phyloP scores from a whole-genome alignment of 2,797 vertebrate genomes.

The Distichodus sexfasciatus region DNA sequence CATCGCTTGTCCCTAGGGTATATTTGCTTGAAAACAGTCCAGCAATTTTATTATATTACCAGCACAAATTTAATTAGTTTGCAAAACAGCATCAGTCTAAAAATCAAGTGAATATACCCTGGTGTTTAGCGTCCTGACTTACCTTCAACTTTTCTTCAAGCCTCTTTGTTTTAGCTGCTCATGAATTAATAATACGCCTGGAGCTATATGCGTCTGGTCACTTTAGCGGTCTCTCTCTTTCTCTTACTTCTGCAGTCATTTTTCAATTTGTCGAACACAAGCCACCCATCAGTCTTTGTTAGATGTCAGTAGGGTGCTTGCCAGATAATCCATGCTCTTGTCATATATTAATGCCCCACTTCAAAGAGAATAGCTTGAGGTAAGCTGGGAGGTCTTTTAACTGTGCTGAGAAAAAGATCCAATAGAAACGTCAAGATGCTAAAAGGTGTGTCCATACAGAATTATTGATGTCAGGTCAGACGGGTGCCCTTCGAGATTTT shows the following conservation, averaged over 20 bases:
- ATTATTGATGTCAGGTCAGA: constrained; percentile 37
- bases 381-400: constrained; percentile 23
- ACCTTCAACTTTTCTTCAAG: too few relatives aligned
- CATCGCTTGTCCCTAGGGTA: constrained; percentile 30
- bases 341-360: constrained; percentile 34
- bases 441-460: constrained; percentile 11
- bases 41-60: constrained; percentile 42
- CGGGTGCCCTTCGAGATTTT: constrained; percentile 9
- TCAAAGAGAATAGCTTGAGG: constrained; percentile 36
- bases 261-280: constrained; percentile 30
- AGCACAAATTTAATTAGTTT: constrained; percentile 37
- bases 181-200: neutral
- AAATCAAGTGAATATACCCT: constrained; percentile 16
- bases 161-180: too few relatives aligned
- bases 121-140: too few relatives aligned
- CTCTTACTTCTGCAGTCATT: constrained; percentile 14
- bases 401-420: constrained; percentile 25
- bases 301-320: constrained; percentile 29
- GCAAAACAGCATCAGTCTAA: constrained; percentile 29
- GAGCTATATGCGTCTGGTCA: neutral
- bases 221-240: constrained; percentile 5
- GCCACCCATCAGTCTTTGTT: constrained; percentile 31
- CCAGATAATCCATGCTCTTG: constrained; percentile 27
- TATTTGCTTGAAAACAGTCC: constrained; percentile 35
- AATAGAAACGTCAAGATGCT: constrained; percentile 24